Base-by-base conservation (phyloP, 2,888 invertebrate genomes). In the Cosmia pyralina region DNA sequence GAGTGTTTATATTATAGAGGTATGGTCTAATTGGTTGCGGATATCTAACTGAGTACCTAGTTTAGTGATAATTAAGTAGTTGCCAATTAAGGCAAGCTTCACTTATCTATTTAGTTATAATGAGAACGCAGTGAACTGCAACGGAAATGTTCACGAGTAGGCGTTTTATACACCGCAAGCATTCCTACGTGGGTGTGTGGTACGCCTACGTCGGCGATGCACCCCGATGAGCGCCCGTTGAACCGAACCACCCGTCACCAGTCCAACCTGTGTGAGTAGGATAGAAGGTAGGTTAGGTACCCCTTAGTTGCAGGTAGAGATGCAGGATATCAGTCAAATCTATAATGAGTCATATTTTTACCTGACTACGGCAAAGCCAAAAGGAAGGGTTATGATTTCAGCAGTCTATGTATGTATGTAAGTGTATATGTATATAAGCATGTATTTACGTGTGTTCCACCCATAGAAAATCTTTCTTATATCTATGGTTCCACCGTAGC, bases 221-320 rank as follows among this genome's bases (percentile, higher is more conserved):
- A 90, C 88, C 87, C 90, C 91, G 91, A 89, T 93, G 92, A 90
- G 94, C 90, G 93, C 90, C 88, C 95, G 93, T 85, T 94, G 95
- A 94, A 93, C 93, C 93, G 94, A 89, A 83, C 77, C 87, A 87
- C 88, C 88, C 88, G 88, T 88, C 91, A 90, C 89, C 83, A 88
- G 87, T 50, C 88, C 81, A 83, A 88, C 88, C 89, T 78, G 71
- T 68, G 41, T 52, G 41, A 57, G 17, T 48, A 88, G 88, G 91
- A 89, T 88, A 92, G 89, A 92, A 90, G n/a, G n/a, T n/a, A n/a
- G n/a, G n/a, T n/a, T 89, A 88, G 86, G 89, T 50, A 41, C 57
- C 50, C 58, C 34, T 69, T 34, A 60, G 44, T 50, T 19, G 19
- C 48, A 65, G n/a, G n/a, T 69, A 69, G 52, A 41, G 8, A 41